Conservation (phyloP, 2,113 vertebrate genomes). For the Syngnathoides biaculeatus region DNA sequence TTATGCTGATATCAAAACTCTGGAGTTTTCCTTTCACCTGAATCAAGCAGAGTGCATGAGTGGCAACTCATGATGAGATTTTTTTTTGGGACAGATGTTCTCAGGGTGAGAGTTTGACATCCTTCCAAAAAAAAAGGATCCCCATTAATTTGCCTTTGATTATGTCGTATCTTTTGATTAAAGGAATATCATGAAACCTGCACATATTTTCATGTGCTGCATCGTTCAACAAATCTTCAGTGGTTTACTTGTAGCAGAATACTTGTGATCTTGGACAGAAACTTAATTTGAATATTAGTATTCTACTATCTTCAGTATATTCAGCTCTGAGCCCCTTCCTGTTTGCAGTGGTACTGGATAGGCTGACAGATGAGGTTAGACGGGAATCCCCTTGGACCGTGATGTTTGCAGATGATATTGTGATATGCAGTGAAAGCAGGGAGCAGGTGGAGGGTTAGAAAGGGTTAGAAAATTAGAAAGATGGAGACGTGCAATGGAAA, state of each 20-base stretch:
- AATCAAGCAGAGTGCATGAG: background rate
- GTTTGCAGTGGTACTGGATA: too few species aligned
- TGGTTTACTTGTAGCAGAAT: background rate
- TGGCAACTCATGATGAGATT: background rate
- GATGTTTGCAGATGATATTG: too few species aligned
- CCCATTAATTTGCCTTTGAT: background rate
- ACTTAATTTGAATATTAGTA: too few species aligned
- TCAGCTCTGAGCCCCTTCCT: too few species aligned
- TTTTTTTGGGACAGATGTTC: background rate
- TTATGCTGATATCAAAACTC: background rate
- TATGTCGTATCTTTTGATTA: background rate
- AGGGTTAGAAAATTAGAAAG: too few species aligned
- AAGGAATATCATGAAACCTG: background rate
- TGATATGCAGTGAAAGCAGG: too few species aligned
- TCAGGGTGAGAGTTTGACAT: background rate
- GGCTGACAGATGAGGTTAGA: too few species aligned
- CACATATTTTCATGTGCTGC: background rate
- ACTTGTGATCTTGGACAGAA: too few species aligned
- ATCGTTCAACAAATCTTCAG: background rate
- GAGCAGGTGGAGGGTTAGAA: too few species aligned
- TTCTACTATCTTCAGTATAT: too few species aligned
- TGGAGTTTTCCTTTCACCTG: background rate
- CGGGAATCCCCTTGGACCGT: too few species aligned
- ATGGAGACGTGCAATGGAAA: too few species aligned
- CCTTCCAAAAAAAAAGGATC: background rate